Evolutionary conservation across 2,113 vertebrate species (phyloP).

Genomic region (Sturnus vulgaris): DNA sequence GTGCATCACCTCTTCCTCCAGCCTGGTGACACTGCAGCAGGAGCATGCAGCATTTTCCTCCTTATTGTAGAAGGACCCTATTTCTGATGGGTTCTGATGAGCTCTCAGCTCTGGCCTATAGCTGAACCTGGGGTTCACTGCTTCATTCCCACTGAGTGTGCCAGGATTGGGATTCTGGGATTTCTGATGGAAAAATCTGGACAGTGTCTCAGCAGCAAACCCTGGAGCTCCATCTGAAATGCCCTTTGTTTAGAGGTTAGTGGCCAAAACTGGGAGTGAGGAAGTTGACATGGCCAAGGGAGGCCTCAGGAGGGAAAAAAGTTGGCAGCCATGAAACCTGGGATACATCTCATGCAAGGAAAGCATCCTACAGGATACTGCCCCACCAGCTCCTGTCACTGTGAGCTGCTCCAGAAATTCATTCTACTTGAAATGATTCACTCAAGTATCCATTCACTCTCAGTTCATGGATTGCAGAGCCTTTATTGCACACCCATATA

Average conservation of each 20-base stretch:
- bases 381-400: constrained; percentile 4
- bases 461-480: constrained; percentile 43
- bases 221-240: background rate
- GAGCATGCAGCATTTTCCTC: background rate
- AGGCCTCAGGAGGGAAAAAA: background rate
- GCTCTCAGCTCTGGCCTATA: background rate
- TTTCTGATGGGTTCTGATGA: background rate
- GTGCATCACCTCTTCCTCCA: background rate
- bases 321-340: background rate
- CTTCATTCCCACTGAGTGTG: background rate
- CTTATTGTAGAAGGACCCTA: rapidly evolving
- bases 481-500: constrained; percentile 43
- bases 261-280: background rate
- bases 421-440: constrained; percentile 28
- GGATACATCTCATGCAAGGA: background rate
- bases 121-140: background rate
- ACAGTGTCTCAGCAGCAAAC: background rate
- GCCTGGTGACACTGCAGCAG: background rate
- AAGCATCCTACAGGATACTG: background rate
- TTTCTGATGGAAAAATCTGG: background rate
- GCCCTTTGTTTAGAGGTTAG: background rate
- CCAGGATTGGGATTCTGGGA: background rate
- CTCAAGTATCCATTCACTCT: constrained; percentile 39
- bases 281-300: background rate
- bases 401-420: constrained; percentile 32